phyloP scores from a whole-genome alignment of 1,140 invertebrate species.

The Orussus abietinus region DNA sequence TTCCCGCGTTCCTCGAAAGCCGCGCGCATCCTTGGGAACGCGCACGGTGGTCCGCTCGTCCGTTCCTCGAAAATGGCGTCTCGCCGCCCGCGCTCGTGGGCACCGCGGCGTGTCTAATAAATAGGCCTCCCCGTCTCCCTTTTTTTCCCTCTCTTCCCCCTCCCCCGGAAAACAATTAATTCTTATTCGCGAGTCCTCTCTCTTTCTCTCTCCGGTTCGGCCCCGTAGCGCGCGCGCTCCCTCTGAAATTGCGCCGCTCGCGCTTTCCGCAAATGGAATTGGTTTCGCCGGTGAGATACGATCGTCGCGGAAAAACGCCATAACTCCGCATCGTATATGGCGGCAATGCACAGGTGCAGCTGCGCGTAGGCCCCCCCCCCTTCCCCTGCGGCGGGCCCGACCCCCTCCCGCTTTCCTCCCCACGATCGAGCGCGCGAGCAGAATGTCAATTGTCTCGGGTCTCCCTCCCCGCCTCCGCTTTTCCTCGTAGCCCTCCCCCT shows the following conservation, averaged over 20 bases:
- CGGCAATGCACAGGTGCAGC: slow-evolving; percentile 48
- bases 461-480: slow-evolving; percentile 6
- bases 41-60: too few relatives aligned
- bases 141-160: slow-evolving; percentile 1
- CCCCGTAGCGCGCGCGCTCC: slow-evolving; percentile 22
- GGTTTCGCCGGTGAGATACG: slow-evolving; percentile 45
- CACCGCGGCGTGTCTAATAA: slow-evolving; percentile 38
- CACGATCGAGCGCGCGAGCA: slow-evolving; percentile 29
- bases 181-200: too few relatives aligned
- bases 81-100: slow-evolving; percentile 11
- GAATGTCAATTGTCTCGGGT: slow-evolving; percentile 40
- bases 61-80: slow-evolving; percentile 20
- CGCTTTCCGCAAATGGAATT: slow-evolving; percentile 48
- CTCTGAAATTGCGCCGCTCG: slow-evolving; percentile 19
- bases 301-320: slow-evolving; percentile 49
- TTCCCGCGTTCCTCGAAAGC: too few relatives aligned
- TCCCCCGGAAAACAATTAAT: slow-evolving; percentile 37
- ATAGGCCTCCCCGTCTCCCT: slow-evolving; percentile 13
- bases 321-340: slow-evolving; percentile 48
- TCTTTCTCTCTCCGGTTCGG: slow-evolving; percentile 26
- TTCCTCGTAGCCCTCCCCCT: slow-evolving; percentile 8
- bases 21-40: too few relatives aligned
- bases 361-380: slow-evolving; percentile 17
- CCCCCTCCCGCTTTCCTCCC: slow-evolving; percentile 3
- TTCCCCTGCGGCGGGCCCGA: slow-evolving; percentile 15